Evolutionary conservation across 2,113 vertebrate genomes (phyloP).

Genomic region (Phrynocephalus versicolor): DNA sequence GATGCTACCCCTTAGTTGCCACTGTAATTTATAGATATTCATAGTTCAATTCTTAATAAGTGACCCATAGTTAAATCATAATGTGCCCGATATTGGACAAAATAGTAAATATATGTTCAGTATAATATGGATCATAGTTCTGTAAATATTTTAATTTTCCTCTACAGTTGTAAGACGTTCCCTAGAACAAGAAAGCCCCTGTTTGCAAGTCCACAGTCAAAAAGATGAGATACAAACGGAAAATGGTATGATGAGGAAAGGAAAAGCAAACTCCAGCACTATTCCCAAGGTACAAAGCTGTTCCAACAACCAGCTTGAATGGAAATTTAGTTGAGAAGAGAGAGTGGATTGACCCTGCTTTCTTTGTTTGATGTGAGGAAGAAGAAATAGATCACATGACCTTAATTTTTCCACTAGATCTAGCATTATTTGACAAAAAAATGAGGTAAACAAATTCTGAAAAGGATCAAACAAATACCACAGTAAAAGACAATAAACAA

Average conservation of each 20-base stretch:
- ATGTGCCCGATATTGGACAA: not conserved
- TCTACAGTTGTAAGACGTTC: too few species aligned
- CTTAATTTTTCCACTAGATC: too few species aligned
- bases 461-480: too few species aligned
- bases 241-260: not conserved
- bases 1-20: too few species aligned
- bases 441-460: too few species aligned
- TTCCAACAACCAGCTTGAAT: not conserved
- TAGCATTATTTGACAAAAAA: too few species aligned
- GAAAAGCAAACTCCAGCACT: not conserved
- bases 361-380: too few species aligned
- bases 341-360: not conserved
- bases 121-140: not conserved
- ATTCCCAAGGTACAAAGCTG: not conserved
- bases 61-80: slow-evolving; percentile 13
- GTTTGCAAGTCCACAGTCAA: too few species aligned
- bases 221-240: not conserved
- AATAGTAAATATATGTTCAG: not conserved
- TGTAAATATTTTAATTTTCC: too few species aligned
- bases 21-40: not conserved
- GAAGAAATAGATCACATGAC: too few species aligned
- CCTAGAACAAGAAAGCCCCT: too few species aligned
- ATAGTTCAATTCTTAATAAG: not conserved
- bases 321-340: not conserved
- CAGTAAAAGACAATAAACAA: too few species aligned